Evolutionary conservation across 2,797 vertebrate genomes (phyloP), one percentile per base, ranked within the genome.

Genomic region (Chelon labrosus): DNA sequence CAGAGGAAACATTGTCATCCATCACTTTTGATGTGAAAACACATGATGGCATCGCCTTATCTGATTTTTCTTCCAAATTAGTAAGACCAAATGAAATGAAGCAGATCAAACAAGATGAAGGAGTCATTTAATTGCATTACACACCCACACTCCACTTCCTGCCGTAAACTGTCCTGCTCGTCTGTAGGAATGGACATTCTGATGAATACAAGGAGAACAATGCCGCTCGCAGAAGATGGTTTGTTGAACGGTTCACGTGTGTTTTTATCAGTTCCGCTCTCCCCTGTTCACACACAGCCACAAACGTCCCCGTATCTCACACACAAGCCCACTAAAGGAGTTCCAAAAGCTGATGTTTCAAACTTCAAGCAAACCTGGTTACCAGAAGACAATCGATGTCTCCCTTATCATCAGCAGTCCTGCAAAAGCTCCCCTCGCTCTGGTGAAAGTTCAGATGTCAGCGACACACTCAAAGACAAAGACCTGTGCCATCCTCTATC

Each of bases 21-120:
- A 65, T 88, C 90, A 89, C 80, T 81, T 90, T 89, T 92, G 87
- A 93, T 91, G 88, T 89, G 73, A 88, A 89, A 89, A 88, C 88
- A 84, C 84, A 79, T 89, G 90, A 91, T 64, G 88, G 73, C 79
- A 83, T 62, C 8, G 50, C 49, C 69, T 90, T 92, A 94, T 94
- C 92, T 49, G 90, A 94, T 92, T 83, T 66, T 83, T 44, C 73
- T 56, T 83, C 76, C 68, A 85, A 91, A 90, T 93, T 87, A 91
- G 85, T 72, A 35, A 44, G 70, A 76, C 83, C 70, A 74, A 92
- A 91, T 88, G 79, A 91, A 91, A 89, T 77, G 76, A 86, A 82
- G 83, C 75, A 80, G 74, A 90, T 91, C 92, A 91, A 89, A 91
- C 64, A 5, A 79, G 80, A 85, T 71, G 77, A 85, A 70, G 62